These are phyloP conservation scores for Cacoxenus indagator DNA, from an alignment of 2,888 invertebrate genomes.

Conservation along the genomic window DNA sequence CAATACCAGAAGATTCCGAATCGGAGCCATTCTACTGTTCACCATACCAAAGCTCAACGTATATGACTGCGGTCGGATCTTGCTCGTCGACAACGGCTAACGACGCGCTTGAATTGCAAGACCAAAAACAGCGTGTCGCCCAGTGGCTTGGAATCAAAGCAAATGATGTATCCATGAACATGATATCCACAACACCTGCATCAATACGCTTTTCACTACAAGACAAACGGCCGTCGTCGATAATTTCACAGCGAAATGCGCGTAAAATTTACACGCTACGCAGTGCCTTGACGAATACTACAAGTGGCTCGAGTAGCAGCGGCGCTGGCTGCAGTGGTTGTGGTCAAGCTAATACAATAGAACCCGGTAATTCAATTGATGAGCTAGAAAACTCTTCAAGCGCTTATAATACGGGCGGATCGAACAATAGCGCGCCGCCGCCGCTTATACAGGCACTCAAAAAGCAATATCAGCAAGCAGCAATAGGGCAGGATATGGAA, in stretches of 20 bases:
- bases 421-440: constrained; percentile 76
- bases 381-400: constrained; percentile 78
- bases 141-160: constrained; percentile 66
- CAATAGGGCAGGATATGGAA: constrained; percentile 3
- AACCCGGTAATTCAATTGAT: constrained; percentile 37
- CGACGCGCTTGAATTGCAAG: constrained; percentile 49
- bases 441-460: constrained; percentile 72
- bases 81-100: constrained; percentile 42
- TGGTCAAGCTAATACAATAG: constrained; percentile 27
- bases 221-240: too few relatives aligned
- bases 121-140: constrained; percentile 63
- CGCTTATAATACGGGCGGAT: constrained; percentile 83
- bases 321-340: constrained; percentile 41
- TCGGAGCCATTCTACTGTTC: constrained; percentile 76
- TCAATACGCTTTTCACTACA: constrained; percentile 16
- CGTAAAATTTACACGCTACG: constrained; percentile 43
- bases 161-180: constrained; percentile 23
- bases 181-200: constrained; percentile 34
- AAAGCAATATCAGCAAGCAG: constrained; percentile 35
- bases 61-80: constrained; percentile 52
- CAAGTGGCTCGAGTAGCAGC: constrained; percentile 57
- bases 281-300: constrained; percentile 52
- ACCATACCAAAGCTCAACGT: constrained; percentile 73
- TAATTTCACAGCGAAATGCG: constrained; percentile 9
- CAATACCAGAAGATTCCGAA: constrained; percentile 76